phyloP scores from a whole-genome alignment of 1,140 invertebrate genomes.

The Drosophila equinoxialis region DNA sequence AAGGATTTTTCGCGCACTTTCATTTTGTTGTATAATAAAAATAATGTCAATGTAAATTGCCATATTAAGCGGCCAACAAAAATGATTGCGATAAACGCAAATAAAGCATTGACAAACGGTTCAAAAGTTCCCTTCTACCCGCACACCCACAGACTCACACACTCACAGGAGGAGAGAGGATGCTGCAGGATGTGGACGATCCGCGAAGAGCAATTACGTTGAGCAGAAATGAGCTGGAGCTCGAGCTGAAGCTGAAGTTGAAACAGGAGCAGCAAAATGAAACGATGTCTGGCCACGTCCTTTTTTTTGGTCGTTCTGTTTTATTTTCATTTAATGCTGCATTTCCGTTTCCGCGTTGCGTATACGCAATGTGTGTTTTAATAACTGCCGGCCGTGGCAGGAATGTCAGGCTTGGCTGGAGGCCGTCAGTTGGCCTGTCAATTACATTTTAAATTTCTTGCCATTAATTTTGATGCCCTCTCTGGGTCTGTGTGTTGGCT shows the following conservation, averaged over 20 bases:
- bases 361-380: slow-evolving; percentile 75
- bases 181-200: slow-evolving; percentile 40
- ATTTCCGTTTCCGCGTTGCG: slow-evolving; percentile 68
- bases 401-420: slow-evolving; percentile 26
- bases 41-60: slow-evolving; percentile 80
- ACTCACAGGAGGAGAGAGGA: background rate
- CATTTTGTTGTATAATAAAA: slow-evolving; percentile 55
- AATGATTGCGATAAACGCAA: slow-evolving; percentile 74
- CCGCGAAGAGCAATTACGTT: slow-evolving; percentile 72
- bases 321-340: slow-evolving; percentile 77
- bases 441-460: slow-evolving; percentile 80
- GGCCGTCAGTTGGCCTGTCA: slow-evolving; percentile 71
- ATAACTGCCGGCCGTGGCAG: slow-evolving; percentile 57
- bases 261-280: background rate
- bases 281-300: background rate
- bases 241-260: background rate
- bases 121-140: background rate
- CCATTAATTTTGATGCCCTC: slow-evolving; percentile 74
- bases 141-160: slow-evolving; percentile 28
- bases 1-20: slow-evolving; percentile 46
- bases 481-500: slow-evolving; percentile 12
- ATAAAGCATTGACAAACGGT: slow-evolving; percentile 73
- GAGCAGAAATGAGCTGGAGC: slow-evolving; percentile 44
- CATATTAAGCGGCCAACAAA: slow-evolving; percentile 70
- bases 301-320: slow-evolving; percentile 32